phyloP scores from a whole-genome alignment of 2,113 vertebrate genomes.

The Coptodon rendalli region DNA sequence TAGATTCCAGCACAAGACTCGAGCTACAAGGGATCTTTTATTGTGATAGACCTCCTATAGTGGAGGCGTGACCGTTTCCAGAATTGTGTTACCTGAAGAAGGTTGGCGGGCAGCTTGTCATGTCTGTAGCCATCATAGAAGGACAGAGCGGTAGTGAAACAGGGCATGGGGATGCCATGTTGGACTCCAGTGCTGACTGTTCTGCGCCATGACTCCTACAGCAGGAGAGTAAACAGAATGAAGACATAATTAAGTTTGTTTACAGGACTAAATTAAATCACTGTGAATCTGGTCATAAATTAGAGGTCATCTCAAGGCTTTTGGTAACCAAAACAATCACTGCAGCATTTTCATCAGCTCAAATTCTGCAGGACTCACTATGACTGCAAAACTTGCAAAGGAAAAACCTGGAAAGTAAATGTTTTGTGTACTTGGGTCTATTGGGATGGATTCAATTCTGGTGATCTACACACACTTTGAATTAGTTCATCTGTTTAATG shows the following conservation, averaged over 20 bases:
- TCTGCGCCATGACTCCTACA: slow-evolving; percentile 87
- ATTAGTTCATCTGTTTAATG: rapidly evolving
- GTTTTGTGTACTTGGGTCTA: rapidly evolving
- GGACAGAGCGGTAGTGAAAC: slow-evolving; percentile 92
- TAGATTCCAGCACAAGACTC: neutral
- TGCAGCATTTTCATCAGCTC: neutral
- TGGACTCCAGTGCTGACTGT: slow-evolving; percentile 84
- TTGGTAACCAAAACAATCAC: neutral
- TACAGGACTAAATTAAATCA: neutral
- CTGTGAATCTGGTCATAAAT: neutral
- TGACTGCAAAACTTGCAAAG: neutral
- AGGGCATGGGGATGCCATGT: slow-evolving; percentile 93
- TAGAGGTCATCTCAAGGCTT: neutral
- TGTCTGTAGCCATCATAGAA: slow-evolving; percentile 97
- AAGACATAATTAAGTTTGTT: neutral
- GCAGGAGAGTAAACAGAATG: neutral
- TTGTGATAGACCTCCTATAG: neutral
- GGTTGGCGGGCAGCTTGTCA: slow-evolving; percentile 85
- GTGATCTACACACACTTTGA: neutral
- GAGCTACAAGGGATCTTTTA: neutral
- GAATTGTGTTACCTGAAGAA: slow-evolving; percentile 83
- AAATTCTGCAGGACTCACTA: neutral
- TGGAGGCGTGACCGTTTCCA: neutral
- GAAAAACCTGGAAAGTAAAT: neutral
- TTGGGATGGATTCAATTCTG: neutral